Conservation (phyloP, 1,140 invertebrate species). For the Aphis gossypii region DNA sequence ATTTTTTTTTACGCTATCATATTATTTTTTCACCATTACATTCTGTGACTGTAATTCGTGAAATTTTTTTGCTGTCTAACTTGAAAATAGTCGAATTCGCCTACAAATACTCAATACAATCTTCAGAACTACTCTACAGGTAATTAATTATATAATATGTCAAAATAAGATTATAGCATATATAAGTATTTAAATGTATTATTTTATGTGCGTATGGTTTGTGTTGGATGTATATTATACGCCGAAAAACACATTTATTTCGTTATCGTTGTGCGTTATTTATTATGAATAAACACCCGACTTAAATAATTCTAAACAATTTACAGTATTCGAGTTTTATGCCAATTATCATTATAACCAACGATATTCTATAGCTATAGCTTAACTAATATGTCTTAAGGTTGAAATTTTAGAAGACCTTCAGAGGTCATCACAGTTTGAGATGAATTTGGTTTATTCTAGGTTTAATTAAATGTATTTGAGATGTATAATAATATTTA, state of each 20-base stretch:
- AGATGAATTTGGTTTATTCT: neutral
- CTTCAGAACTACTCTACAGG: neutral
- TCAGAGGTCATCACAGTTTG: conserved; percentile 35
- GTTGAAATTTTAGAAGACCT: conserved; percentile 31
- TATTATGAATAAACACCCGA: neutral
- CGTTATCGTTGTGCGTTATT: neutral
- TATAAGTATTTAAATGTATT: neutral
- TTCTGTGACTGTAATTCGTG: too few species aligned
- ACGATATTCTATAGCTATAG: neutral
- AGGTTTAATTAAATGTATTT: neutral
- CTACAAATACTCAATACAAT: neutral
- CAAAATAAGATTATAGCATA: neutral
- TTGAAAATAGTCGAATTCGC: neutral
- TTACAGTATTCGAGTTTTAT: neutral
- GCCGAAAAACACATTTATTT: neutral
- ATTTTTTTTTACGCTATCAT: conserved; percentile 43
- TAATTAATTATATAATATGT: neutral
- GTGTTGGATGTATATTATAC: neutral
- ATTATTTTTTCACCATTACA: neutral
- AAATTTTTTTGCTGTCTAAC: neutral
- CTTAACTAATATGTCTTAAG: neutral
- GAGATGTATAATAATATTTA: neutral
- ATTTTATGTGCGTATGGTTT: neutral
- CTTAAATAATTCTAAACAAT: neutral
- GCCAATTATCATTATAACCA: neutral